phyloP scores from a whole-genome alignment of 2,888 invertebrate species.

The Amiota minor region DNA sequence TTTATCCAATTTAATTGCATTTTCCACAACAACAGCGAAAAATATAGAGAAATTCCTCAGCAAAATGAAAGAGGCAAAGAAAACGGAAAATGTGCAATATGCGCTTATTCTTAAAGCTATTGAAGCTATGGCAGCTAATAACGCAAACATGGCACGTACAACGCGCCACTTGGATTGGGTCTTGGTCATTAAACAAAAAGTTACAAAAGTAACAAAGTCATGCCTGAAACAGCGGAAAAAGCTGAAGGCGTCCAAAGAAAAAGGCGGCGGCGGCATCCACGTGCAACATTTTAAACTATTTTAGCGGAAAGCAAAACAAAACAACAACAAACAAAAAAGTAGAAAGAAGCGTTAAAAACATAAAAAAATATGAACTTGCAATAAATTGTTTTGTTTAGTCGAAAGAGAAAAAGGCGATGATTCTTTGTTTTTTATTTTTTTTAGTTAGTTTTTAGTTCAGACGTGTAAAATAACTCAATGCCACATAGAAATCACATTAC shows the following conservation, averaged over 20 bases:
- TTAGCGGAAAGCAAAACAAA: slow-evolving; percentile 1
- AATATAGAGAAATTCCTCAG: neutral
- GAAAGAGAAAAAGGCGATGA: too few species aligned
- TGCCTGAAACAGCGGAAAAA: neutral
- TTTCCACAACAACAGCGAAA: slow-evolving; percentile 48
- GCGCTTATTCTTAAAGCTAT: neutral
- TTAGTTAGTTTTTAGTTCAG: too few species aligned
- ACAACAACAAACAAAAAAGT: neutral
- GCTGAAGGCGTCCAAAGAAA: neutral
- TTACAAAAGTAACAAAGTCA: slow-evolving; percentile 7
- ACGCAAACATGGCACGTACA: slow-evolving; percentile 6
- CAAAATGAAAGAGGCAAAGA: neutral
- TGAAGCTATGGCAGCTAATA: neutral
- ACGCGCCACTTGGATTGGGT: neutral
- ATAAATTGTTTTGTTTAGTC: slow-evolving; percentile 5
- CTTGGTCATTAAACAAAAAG: neutral
- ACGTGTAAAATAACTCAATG: too few species aligned
- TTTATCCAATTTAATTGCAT: slow-evolving; percentile 55
- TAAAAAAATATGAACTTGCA: neutral
- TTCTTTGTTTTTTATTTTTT: too few species aligned
- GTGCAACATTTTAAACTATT: slow-evolving; percentile 15
- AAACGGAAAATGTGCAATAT: slow-evolving; percentile 9
- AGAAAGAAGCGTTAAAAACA: neutral
- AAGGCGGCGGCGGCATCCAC: neutral
- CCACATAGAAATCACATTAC: too few species aligned